Base-by-base conservation (phyloP, 2,113 vertebrate genomes). In the Chaetops frenatus region DNA sequence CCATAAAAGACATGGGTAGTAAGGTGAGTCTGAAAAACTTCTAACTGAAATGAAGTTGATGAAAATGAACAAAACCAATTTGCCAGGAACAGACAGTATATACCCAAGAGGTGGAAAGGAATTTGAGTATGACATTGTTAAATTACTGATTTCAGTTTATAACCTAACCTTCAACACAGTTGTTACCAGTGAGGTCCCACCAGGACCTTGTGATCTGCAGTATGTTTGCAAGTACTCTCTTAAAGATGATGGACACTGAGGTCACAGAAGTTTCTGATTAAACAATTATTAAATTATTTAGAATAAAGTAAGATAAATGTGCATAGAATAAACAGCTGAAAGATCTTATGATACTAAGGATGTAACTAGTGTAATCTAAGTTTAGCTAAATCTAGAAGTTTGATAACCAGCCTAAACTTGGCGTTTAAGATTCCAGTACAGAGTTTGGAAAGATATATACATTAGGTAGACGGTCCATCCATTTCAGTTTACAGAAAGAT, bases 141-240 rank as follows among this genome's bases (percentile, higher is more conserved):
- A 70, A 72, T 48, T 69, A 47, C 8, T 40, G 9, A 10, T 81
- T 81, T 85, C 10, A 33, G 3, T 90, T 74, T 87, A 56, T 42
- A 85, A 35, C 5, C 1, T 50, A 70, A 8, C 9, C 7, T 74
- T 79, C 33, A 45, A 82, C 90, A 85, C 15, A 33, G 20, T 7
- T 57, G 12, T 13, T 79, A n/a, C 1, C 0, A 22, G 17, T 35
- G 6, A 3, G 11, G 5, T 70, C 11, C 7, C 8, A 36, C 15
- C 65, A 80, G 6, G 11, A 54, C 2, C 17, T n/a, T 38, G 5
- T 60, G 16, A 21, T 81, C 25, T 57, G 71, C 44, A 33, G 3
- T 62, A n/a, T 35, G 9, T 62, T 89, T 65, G 15, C 16, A 48
- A 77, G 23, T 5, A 29, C 16, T 60, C 17, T 70, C 17, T 11